These are phyloP conservation scores for Arnoldichthys spilopterus DNA, from an alignment of 2,797 vertebrate species.

Conservation along the genomic window DNA sequence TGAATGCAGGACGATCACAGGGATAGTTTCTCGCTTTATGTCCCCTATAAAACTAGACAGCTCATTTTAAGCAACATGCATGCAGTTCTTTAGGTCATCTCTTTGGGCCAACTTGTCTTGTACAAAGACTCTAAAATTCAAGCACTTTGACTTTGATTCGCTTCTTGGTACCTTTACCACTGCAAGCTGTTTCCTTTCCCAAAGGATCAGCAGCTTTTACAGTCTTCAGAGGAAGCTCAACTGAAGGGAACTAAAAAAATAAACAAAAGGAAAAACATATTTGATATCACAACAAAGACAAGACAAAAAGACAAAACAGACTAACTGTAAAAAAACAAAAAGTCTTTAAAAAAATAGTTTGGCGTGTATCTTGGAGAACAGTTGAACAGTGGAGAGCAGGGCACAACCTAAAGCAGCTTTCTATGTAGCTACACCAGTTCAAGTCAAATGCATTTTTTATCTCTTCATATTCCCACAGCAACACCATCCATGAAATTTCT, in stretches of 20 bases:
- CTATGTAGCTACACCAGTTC: too few relatives aligned
- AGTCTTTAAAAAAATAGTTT: too few relatives aligned
- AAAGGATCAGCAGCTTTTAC: background rate
- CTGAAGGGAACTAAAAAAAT: background rate
- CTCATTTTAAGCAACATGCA: background rate
- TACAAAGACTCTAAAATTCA: background rate
- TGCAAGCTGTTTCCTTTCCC: background rate
- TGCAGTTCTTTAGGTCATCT: background rate
- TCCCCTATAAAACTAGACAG: background rate
- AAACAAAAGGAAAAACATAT: background rate
- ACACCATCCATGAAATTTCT: too few relatives aligned
- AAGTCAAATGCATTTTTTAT: too few relatives aligned
- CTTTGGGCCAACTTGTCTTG: background rate
- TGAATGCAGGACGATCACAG: background rate
- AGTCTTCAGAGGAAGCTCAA: background rate
- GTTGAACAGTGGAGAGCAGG: too few relatives aligned
- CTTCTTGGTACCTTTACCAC: background rate
- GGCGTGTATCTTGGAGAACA: too few relatives aligned
- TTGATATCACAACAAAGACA: background rate
- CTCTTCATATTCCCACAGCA: too few relatives aligned
- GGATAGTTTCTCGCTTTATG: constrained; percentile 5
- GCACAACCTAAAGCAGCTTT: too few relatives aligned
- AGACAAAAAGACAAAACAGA: background rate
- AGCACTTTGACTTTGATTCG: background rate
- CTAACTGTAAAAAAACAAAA: background rate